Evolutionary conservation across 2,113 vertebrate species (phyloP).

Genomic region (Cyprinodon tularosa): DNA sequence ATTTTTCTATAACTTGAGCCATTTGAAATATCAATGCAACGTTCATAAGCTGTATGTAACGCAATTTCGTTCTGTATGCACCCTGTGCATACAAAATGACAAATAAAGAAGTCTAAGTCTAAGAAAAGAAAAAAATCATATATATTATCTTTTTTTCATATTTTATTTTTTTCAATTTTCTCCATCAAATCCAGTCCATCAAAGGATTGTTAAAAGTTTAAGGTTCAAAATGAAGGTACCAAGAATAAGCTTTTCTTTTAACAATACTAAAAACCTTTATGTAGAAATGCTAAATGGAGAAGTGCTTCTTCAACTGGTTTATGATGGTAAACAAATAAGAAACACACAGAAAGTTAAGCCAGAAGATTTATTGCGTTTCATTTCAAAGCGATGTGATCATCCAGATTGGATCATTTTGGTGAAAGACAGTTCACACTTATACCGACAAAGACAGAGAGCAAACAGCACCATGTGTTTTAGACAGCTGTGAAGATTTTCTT

Average conservation of each 20-base stretch:
- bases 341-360: background rate
- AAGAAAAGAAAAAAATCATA: too few species aligned
- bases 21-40: too few species aligned
- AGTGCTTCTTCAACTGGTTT: background rate
- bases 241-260: background rate
- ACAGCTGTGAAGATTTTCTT: background rate
- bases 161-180: too few species aligned
- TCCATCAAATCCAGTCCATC: too few species aligned
- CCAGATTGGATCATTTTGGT: constrained; percentile 19
- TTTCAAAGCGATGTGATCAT: constrained; percentile 33
- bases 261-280: background rate
- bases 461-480: constrained; percentile 1
- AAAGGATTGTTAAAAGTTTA: too few species aligned
- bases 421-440: background rate
- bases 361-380: constrained; percentile 55
- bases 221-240: background rate
- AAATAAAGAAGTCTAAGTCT: too few species aligned
- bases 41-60: too few species aligned
- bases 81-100: too few species aligned
- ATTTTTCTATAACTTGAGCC: too few species aligned
- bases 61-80: too few species aligned
- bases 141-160: too few species aligned
- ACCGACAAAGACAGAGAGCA: background rate
- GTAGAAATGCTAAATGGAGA: background rate
- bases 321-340: background rate